These are phyloP conservation scores for Folsomia manolachei DNA, from an alignment of 2,888 invertebrate genomes.

Conservation along the genomic window DNA sequence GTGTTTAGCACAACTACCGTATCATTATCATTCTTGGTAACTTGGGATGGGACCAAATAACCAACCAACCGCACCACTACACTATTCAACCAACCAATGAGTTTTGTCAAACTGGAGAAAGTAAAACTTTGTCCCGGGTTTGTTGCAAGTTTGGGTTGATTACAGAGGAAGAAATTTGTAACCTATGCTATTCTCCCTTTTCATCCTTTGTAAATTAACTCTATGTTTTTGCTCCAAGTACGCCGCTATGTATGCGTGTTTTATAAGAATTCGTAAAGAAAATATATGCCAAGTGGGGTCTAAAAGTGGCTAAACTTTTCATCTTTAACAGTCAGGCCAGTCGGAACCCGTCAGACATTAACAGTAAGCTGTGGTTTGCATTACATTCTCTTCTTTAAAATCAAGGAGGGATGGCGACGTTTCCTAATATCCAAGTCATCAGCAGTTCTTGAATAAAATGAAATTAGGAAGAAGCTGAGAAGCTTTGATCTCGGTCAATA, in stretches of 20 bases:
- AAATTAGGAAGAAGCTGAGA: background rate
- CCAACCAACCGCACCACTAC: background rate
- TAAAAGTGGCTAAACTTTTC: background rate
- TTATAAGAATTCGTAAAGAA: background rate
- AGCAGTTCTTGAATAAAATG: background rate
- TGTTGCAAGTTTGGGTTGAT: constrained; percentile 9
- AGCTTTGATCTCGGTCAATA: background rate
- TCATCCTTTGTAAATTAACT: constrained; percentile 2
- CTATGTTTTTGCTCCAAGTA: background rate
- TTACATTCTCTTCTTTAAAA: background rate
- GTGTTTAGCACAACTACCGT: background rate
- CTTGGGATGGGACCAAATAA: background rate
- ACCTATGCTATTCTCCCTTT: background rate
- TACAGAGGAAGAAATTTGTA: constrained; percentile 6
- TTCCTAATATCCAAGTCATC: background rate
- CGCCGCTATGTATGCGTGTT: background rate
- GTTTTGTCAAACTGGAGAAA: constrained; percentile 14
- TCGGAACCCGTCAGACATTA: too few relatives aligned
- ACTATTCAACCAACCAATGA: background rate
- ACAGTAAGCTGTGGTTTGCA: background rate
- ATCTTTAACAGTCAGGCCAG: background rate
- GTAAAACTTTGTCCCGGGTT: constrained; percentile 1
- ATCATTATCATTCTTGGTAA: background rate
- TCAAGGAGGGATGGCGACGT: background rate
- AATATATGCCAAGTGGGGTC: background rate